phyloP scores from a whole-genome alignment of 2,888 invertebrate genomes.

The Blera fallax region DNA sequence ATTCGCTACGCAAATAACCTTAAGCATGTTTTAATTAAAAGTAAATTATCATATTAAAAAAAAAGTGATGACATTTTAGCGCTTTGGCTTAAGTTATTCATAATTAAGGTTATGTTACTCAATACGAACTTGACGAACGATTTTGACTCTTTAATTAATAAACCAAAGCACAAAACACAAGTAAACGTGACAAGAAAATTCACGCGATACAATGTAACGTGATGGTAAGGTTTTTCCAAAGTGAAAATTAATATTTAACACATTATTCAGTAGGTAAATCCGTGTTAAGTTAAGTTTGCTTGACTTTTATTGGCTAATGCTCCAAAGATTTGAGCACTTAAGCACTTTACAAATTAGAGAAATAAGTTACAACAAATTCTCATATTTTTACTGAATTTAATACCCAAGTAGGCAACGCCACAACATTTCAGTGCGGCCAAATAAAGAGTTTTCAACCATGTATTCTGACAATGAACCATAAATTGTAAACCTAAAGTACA shows the following conservation, averaged over 20 bases:
- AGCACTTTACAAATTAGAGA: background rate
- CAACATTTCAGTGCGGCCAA: no score
- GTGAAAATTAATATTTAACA: background rate
- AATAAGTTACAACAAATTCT: no score
- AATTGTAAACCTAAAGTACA: no score
- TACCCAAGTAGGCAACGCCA: no score
- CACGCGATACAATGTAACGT: background rate
- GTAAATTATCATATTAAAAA: background rate
- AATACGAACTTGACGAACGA: background rate
- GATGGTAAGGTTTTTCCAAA: background rate
- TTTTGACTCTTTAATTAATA: background rate
- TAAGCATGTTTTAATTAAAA: conserved; percentile 5
- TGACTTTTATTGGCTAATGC: background rate
- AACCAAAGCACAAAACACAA: background rate
- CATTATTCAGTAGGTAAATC: background rate
- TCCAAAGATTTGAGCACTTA: background rate
- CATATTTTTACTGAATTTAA: no score
- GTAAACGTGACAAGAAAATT: background rate
- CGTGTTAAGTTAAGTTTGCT: background rate
- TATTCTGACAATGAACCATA: no score
- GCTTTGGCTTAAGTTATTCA: background rate
- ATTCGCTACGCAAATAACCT: conserved; percentile 7
- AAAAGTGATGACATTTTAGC: background rate
- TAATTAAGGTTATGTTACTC: background rate
- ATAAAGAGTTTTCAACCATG: no score